phyloP scores from a whole-genome alignment of 2,113 vertebrate species.

The Strix uralensis region DNA sequence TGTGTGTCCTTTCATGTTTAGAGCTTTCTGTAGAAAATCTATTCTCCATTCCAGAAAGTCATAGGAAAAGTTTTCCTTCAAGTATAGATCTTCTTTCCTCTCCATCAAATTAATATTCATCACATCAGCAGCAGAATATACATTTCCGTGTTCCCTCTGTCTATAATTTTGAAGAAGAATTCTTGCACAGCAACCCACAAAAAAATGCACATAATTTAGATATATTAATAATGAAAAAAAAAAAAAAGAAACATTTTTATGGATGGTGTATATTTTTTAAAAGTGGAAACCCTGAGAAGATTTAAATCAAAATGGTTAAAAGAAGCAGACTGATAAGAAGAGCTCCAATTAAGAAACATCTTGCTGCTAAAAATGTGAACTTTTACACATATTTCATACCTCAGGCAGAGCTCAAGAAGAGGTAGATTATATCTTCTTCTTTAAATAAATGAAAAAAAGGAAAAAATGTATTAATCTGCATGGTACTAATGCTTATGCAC shows the following conservation, averaged over 20 bases:
- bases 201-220: background rate
- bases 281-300: background rate
- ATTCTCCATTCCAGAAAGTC: conserved; percentile 17
- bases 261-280: background rate
- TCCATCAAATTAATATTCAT: conserved; percentile 16
- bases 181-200: background rate
- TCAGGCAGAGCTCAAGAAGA: conserved; percentile 21
- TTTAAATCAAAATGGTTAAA: background rate
- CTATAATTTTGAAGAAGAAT: background rate
- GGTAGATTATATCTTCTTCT: conserved; percentile 13
- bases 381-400: background rate
- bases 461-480: conserved; percentile 6
- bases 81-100: background rate
- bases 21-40: conserved; percentile 27
- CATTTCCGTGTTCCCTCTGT: background rate
- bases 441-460: background rate
- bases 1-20: conserved; percentile 42
- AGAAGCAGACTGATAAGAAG: background rate
- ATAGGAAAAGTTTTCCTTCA: background rate
- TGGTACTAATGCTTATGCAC: background rate
- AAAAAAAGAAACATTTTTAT: background rate
- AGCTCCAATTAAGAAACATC: conserved; percentile 27
- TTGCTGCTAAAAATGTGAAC: background rate
- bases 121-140: background rate
- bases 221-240: background rate